phyloP scores from a whole-genome alignment of 2,113 vertebrate species.

The Hippocampus comes region DNA sequence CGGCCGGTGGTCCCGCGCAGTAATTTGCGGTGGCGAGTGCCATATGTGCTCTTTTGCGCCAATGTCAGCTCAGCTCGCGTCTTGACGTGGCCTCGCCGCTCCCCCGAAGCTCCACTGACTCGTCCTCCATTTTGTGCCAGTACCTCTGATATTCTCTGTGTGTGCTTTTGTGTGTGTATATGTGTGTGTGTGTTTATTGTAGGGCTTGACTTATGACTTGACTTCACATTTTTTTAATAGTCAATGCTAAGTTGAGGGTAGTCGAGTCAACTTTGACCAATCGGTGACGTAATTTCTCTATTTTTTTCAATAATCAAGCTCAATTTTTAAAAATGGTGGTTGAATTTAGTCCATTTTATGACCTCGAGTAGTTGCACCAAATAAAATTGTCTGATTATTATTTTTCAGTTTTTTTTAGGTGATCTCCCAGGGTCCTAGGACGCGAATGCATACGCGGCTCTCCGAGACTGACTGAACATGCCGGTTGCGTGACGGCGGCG shows the following conservation, averaged over 20 bases:
- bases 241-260: too few species aligned
- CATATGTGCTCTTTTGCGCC: constrained; percentile 25
- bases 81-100: constrained; percentile 39
- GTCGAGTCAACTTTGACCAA: too few species aligned
- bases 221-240: background rate
- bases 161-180: too few species aligned
- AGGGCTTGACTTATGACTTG: background rate
- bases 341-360: too few species aligned
- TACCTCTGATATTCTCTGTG: background rate
- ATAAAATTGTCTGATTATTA: too few species aligned
- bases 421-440: background rate
- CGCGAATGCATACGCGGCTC: background rate
- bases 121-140: constrained; percentile 45
- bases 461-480: background rate
- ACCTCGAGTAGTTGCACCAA: too few species aligned
- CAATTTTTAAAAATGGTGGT: too few species aligned
- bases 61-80: constrained; percentile 64
- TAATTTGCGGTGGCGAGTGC: constrained; percentile 55
- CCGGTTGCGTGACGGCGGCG: background rate
- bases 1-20: background rate
- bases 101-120: constrained; percentile 45
- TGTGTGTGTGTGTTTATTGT: background rate
- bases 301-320: too few species aligned
- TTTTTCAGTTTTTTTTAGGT: too few species aligned
- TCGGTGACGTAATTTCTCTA: too few species aligned